Evolutionary conservation across 2,113 vertebrate genomes (phyloP), one percentile per base, ranked within the genome.

Genomic region (Willisornis vidua): DNA sequence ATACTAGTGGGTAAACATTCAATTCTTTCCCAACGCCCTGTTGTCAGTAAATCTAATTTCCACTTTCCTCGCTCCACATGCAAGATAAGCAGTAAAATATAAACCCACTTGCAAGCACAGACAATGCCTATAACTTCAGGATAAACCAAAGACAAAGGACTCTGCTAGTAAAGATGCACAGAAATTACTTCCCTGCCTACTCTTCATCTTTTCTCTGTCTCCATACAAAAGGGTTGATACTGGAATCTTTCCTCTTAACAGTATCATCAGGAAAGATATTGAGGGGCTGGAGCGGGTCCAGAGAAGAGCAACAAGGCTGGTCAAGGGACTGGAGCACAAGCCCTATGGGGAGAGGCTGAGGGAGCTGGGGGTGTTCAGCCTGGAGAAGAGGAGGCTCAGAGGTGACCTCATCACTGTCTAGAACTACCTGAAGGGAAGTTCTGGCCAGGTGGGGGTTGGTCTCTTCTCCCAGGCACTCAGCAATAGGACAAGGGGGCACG

Each of bases 41-140:
- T 66, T 97, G 91, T 91, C 93, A 93, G 81, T 83, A 94, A 76
- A 95, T 83, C 82, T 95, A 17, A 93, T 95, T 94, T 70, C 74
- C 1, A 19, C 89, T 94, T 93, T 93, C 51, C 63, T 89, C 91
- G 46, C 67, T 80, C 92, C 43, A n/a, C 85, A 91, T 33, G 55
- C 55, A 74, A 83, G 91, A 85, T 75, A 90, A 96, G 87, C 78
- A 88, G 61, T 43, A 96, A 91, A 86, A 93, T 43, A 65, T 8
- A 70, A 93, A 87, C 46, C 54, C 74, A 83, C 51, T 73, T 18
- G 33, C 39, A 91, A 87, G 46, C 8, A 2, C 26, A 66, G 54
- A 66, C 46, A 82, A 85, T 18, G 63, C 54, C 43, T 59, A 8
- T 22, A 49, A 49, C 37, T 82, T 4, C 1, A 37, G 87, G 45